A percentile compares a stretch with the other conserved stretches of the same genome.
phyloP scores from a whole-genome alignment of 2,113 vertebrate species.

The Colaptes auratus region DNA sequence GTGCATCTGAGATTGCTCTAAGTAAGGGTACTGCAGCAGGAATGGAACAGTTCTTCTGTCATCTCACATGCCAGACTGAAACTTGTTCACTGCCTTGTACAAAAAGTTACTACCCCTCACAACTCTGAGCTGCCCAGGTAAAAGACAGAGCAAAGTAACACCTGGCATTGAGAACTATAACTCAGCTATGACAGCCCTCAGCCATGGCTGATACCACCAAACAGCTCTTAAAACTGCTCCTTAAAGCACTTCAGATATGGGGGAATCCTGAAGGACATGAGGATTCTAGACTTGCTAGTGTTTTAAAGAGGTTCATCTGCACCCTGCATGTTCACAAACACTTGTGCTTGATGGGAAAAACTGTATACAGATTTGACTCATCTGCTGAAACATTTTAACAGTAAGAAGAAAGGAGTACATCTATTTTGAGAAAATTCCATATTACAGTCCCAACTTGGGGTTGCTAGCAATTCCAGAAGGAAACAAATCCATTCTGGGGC shows the following conservation, averaged over 20 bases:
- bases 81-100: not conserved
- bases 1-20: not conserved
- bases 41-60: not conserved
- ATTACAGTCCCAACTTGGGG: not conserved
- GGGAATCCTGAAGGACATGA: not conserved
- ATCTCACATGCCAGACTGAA: not conserved
- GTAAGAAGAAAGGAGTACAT: not conserved
- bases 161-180: not conserved
- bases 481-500: not conserved
- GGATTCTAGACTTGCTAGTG: not conserved
- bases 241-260: not conserved
- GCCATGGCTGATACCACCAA: not conserved
- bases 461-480: not conserved
- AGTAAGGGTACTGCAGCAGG: slow-evolving; percentile 7
- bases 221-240: not conserved
- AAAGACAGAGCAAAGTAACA: not conserved
- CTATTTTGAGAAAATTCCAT: not conserved
- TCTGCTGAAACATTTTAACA: not conserved
- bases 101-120: not conserved
- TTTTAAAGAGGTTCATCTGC: not conserved
- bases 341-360: not conserved
- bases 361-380: not conserved
- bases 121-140: not conserved
- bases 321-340: rapidly evolving
- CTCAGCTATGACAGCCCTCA: not conserved